These are phyloP conservation scores for Sinotaia quadrata DNA, from an alignment of 2,888 invertebrate species.

Conservation along the genomic window DNA sequence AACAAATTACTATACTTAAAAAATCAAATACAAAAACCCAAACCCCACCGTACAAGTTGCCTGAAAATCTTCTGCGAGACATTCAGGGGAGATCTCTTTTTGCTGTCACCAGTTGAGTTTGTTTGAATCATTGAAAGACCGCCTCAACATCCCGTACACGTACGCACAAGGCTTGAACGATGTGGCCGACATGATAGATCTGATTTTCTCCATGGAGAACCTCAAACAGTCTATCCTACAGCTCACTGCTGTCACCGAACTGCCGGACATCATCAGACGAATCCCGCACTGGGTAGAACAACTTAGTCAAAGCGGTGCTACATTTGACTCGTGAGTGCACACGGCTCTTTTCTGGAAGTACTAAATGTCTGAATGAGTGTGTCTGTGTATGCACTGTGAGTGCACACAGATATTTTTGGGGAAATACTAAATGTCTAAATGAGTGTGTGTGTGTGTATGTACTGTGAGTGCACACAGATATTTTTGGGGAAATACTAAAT, in stretches of 20 bases:
- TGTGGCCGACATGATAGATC: conserved; percentile 52
- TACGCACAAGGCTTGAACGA: conserved; percentile 35
- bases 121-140: conserved; percentile 36
- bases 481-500: no score
- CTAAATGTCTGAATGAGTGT: background rate
- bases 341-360: background rate
- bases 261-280: conserved; percentile 35
- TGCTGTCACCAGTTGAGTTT: conserved; percentile 28
- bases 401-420: background rate
- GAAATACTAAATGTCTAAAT: background rate
- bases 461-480: no score
- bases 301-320: no score
- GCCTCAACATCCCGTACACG: conserved; percentile 10
- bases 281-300: conserved; percentile 36
- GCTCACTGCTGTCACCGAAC: conserved; percentile 38
- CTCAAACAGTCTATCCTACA: conserved; percentile 33
- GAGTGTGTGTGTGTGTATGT: no score
- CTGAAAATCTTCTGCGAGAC: no score
- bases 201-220: conserved; percentile 42
- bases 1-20: no score
- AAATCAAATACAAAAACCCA: no score
- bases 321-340: no score
- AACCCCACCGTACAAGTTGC: no score
- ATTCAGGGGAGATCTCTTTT: background rate
- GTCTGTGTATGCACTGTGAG: background rate